Evolutionary conservation across 2,113 vertebrate genomes (phyloP).

Genomic region (Lutjanus erythropterus): DNA sequence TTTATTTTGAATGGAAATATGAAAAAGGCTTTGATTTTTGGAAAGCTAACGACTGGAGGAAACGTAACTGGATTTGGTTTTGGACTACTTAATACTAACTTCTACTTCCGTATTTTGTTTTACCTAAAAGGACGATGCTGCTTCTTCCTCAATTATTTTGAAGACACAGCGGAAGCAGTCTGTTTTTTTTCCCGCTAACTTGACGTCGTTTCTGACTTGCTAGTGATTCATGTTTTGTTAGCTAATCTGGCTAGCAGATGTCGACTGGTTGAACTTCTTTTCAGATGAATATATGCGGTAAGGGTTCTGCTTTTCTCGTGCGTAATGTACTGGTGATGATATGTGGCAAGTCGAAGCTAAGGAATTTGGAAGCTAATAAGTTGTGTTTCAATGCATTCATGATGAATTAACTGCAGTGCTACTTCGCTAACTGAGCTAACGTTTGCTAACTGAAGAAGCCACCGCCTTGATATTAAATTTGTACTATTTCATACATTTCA

Average conservation of each 20-base stretch:
- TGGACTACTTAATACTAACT: not conserved
- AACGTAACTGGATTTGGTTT: not conserved
- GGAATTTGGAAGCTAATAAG: not conserved
- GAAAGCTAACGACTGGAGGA: not conserved
- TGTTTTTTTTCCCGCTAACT: not conserved
- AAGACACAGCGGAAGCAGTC: constrained; percentile 51
- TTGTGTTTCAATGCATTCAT: constrained; percentile 38
- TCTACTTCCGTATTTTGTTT: not conserved
- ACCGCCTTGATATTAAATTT: constrained; percentile 26
- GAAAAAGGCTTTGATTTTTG: not conserved
- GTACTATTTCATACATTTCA: not conserved
- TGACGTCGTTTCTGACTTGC: constrained; percentile 15
- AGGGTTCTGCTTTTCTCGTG: constrained; percentile 38
- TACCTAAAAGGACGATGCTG: not conserved
- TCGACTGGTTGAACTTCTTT: constrained; percentile 56
- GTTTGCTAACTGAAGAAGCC: constrained; percentile 51
- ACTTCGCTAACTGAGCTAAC: constrained; percentile 57
- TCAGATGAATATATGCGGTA: constrained; percentile 72
- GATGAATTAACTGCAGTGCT: constrained; percentile 53
- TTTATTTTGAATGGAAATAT: not conserved
- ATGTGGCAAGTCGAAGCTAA: not conserved
- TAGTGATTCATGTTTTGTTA: constrained; percentile 76
- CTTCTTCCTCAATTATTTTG: constrained; percentile 48
- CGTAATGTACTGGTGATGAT: not conserved
- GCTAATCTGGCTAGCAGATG: constrained; percentile 78